These are phyloP conservation scores for Ceryle rudis DNA, from an alignment of 2,797 vertebrate genomes.

Conservation along the genomic window DNA sequence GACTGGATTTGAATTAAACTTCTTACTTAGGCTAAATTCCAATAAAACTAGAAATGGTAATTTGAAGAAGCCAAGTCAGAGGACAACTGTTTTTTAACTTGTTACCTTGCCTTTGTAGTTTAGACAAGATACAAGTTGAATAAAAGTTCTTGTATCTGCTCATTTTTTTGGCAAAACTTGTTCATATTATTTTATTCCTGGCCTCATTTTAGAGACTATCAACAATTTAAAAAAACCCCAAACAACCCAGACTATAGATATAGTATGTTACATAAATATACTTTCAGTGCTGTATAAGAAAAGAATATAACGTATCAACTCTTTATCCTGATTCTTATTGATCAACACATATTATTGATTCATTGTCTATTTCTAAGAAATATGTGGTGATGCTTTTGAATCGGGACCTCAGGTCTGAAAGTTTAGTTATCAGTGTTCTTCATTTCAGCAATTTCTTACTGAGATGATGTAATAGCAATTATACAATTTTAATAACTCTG, in stretches of 20 bases:
- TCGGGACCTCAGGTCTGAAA: background rate
- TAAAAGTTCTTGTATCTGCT: background rate
- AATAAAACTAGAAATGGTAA: background rate
- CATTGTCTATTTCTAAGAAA: background rate
- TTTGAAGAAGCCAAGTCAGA: background rate
- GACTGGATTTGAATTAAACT: background rate
- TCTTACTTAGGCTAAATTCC: slow-evolving; percentile 2
- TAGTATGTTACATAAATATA: background rate
- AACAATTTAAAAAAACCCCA: background rate
- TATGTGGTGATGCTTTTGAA: background rate
- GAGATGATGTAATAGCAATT: background rate
- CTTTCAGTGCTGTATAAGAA: background rate
- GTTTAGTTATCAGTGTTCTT: background rate
- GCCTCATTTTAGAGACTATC: background rate
- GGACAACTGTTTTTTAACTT: background rate
- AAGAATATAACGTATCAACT: background rate
- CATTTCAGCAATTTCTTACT: background rate
- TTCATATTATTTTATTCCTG: background rate
- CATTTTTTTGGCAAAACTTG: background rate
- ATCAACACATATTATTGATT: background rate
- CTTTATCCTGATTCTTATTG: background rate
- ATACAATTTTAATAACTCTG: background rate
- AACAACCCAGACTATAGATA: background rate
- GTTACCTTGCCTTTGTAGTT: background rate
- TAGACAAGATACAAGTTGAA: background rate